Percentiles rank a stretch among this genome's conserved stretches.
Evolutionary conservation across 2,113 vertebrate genomes (phyloP).

Genomic region (Dicentrarchus labrax): DNA sequence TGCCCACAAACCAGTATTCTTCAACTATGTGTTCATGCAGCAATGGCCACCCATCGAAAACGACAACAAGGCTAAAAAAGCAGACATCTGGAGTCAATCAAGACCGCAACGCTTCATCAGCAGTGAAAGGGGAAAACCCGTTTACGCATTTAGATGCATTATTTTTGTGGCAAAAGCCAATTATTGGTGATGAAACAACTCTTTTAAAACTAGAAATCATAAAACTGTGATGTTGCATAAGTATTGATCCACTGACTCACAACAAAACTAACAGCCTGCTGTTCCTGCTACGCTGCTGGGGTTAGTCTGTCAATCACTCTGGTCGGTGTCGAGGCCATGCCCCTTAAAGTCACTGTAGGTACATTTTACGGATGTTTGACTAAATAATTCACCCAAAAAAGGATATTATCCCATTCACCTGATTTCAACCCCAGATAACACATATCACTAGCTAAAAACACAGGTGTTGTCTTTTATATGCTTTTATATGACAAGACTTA

Average conservation of each 20-base stretch:
- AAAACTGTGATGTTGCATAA: constrained; percentile 13
- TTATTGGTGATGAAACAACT: constrained; percentile 15
- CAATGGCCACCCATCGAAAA: constrained; percentile 60
- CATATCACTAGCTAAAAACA: background rate
- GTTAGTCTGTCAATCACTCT: no score
- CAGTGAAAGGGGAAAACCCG: constrained; percentile 50
- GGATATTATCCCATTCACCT: background rate
- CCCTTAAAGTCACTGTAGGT: no score
- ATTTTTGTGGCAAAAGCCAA: constrained; percentile 26
- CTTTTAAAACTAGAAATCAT: background rate
- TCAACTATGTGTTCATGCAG: constrained; percentile 38
- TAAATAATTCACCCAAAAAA: background rate
- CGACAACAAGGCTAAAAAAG: constrained; percentile 37
- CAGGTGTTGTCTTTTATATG: background rate
- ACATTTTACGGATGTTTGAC: background rate
- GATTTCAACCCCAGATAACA: background rate
- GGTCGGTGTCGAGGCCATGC: no score
- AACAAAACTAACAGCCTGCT: background rate
- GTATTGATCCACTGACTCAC: constrained; percentile 15
- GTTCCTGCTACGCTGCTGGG: no score
- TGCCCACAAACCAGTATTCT: constrained; percentile 55
- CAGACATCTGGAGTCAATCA: constrained; percentile 73
- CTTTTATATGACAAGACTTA: background rate
- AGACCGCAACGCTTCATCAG: constrained; percentile 56
- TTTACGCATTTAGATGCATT: constrained; percentile 29